Evolutionary conservation across 2,797 vertebrate genomes (phyloP), one percentile per base, ranked within the genome.

Genomic region (Pogoniulus pusillus): DNA sequence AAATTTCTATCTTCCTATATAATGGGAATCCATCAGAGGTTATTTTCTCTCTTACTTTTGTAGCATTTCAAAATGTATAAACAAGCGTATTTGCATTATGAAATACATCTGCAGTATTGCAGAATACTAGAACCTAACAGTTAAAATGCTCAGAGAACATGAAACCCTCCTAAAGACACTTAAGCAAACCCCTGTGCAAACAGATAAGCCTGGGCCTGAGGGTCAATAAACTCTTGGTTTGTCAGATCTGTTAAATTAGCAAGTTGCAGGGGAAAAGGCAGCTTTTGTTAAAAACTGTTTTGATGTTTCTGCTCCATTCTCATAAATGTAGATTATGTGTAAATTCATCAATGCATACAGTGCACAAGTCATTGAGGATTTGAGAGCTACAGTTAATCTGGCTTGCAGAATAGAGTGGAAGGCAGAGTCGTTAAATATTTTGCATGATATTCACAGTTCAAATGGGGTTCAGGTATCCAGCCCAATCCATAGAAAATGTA

Each of bases 161-260:
- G 80, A 87, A 88, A 70, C 82, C 37, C 69, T 87, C 30, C 59
- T 43, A 35, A 16, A 39, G 81, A 24, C 34, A 35, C 53, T 90
- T 0, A 0, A 60, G 43, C 53, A 93, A 91, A 73, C 79, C 68
- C 23, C 55, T 63, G 49, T 82, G 85, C 91, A 97, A 93, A 93
- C 74, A 95, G 94, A 94, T 96, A 95, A 95, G 60, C 59, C 35
- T 65, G 47, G 45, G 20, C 66, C 82, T 63, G 49, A 60, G 47
- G 91, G 90, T 94, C 93, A 93, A 74, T 60, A 79, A 71, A 86
- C 82, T 72, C 72, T 32, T 93, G 57, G 39, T 86, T 72, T 65
- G 64, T 88, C 77, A 89, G 85, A 62, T 77, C 76, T 89, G 32
- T 71, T 84, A 69, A 82, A 83, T 85, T 80, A 92, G 29, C 41